Percentiles rank a stretch among this genome's conserved stretches.
Conservation (phyloP, 2,797 vertebrate species). For the Erithacus rubecula region DNA sequence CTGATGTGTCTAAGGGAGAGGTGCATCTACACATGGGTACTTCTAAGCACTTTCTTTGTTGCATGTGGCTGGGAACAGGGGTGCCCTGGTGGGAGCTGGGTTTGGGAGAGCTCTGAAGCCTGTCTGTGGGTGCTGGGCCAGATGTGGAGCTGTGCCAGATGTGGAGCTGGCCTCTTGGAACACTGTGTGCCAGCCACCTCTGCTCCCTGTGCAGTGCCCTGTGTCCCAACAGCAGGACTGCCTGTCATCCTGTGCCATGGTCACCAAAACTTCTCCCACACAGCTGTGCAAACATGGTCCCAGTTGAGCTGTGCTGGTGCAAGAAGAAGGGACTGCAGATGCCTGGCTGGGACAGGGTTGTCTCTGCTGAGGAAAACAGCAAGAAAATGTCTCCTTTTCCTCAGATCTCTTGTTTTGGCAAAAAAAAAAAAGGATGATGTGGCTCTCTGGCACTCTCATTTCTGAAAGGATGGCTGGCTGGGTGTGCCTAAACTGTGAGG, state of each 20-base stretch:
- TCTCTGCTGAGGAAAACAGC: fast-evolving
- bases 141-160: background rate
- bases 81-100: background rate
- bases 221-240: background rate
- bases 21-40: background rate
- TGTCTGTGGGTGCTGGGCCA: background rate
- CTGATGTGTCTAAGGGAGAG: background rate
- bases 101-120: background rate
- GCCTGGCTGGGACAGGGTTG: background rate
- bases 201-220: background rate
- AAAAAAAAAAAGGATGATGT: background rate
- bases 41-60: background rate
- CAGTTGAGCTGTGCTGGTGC: background rate
- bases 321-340: background rate
- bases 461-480: background rate
- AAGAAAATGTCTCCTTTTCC: background rate
- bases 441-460: background rate
- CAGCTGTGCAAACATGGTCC: background rate
- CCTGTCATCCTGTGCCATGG: fast-evolving
- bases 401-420: background rate
- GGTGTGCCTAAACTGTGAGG: background rate
- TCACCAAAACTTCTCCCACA: background rate
- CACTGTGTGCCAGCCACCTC: fast-evolving
- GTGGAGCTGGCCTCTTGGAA: background rate
- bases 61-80: background rate